Conservation (phyloP, 2,113 vertebrate species). For the Poeciliopsis prolifica region DNA sequence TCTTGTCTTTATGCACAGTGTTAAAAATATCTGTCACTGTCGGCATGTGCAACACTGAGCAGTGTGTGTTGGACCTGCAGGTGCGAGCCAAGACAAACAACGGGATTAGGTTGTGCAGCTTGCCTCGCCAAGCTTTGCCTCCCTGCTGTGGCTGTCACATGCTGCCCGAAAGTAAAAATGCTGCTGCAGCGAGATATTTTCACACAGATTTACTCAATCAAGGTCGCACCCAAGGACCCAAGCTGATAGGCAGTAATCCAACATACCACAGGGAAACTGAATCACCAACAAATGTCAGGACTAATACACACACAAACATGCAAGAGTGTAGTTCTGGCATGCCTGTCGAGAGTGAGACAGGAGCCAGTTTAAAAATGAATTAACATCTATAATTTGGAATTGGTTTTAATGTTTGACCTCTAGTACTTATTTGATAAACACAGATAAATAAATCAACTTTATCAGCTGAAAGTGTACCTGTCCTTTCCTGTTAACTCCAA, state of each 20-base stretch:
- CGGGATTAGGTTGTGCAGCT: conserved; percentile 69
- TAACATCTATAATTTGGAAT: no score
- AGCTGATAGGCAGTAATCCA: not conserved
- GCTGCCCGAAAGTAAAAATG: conserved; percentile 43
- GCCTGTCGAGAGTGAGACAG: not conserved
- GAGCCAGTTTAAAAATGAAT: conserved; percentile 3
- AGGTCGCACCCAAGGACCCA: conserved; percentile 43
- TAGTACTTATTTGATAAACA: not conserved
- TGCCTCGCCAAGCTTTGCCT: conserved; percentile 39
- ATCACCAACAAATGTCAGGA: conserved; percentile 19
- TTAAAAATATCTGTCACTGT: conserved; percentile 4
- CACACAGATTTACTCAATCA: conserved; percentile 40
- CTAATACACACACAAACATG: not conserved
- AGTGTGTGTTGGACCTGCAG: conserved; percentile 24
- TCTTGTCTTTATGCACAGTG: conserved; percentile 3
- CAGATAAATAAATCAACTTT: not conserved
- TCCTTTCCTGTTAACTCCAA: conserved; percentile 98
- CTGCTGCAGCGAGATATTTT: conserved; percentile 39
- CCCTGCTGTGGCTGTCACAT: conserved; percentile 52
- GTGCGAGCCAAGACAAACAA: conserved; percentile 54
- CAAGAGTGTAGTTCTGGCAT: not conserved
- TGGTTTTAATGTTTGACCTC: not conserved
- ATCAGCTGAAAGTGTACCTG: conserved; percentile 81
- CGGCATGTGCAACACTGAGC: conserved; percentile 20
- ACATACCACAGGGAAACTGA: conserved; percentile 14